Evolutionary conservation across 2,888 invertebrate species (phyloP).

Genomic region (Pyrrhosoma nymphula): DNA sequence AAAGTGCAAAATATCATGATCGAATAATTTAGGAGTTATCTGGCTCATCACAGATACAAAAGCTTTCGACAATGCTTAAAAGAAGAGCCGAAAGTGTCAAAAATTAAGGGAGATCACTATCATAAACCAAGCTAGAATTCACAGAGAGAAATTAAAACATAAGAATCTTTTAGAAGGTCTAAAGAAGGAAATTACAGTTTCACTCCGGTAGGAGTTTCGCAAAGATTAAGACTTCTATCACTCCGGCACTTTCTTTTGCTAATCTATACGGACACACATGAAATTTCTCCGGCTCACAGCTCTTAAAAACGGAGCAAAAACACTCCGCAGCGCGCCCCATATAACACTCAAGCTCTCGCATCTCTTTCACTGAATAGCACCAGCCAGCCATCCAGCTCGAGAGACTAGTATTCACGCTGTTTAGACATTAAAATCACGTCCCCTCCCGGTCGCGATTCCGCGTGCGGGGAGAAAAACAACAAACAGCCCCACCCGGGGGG

Average conservation of each 20-base stretch:
- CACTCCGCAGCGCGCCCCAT: slow-evolving; percentile 19
- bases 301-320: slow-evolving; percentile 1
- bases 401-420: neutral
- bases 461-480: neutral
- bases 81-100: neutral
- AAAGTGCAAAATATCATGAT: no score
- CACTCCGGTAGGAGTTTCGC: neutral
- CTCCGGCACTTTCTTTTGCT: neutral
- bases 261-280: neutral
- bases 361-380: slow-evolving; percentile 7
- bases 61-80: neutral
- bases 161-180: neutral
- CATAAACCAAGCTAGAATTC: neutral
- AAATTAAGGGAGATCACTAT: no score
- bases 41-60: no score
- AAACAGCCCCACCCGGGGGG: neutral
- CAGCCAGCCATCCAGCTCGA: neutral
- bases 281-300: neutral
- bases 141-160: neutral
- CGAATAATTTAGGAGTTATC: no score
- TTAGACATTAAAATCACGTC: slow-evolving; percentile 28
- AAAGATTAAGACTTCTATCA: neutral
- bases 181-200: neutral
- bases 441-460: slow-evolving; percentile 14
- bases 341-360: neutral